These are phyloP conservation scores for Penaeus vannamei DNA, from an alignment of 1,140 invertebrate species.

Conservation along the genomic window DNA sequence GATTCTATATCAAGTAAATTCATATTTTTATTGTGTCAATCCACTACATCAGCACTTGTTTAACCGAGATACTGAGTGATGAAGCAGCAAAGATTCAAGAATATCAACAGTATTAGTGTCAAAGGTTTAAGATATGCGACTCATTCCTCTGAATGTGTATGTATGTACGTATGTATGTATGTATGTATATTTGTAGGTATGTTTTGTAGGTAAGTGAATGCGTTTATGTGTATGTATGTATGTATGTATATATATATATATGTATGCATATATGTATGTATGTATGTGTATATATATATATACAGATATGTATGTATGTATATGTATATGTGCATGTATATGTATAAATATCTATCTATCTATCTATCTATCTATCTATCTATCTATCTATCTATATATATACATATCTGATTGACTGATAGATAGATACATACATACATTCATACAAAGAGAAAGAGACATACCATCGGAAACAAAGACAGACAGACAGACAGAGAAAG, in stretches of 20 bases:
- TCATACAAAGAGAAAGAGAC: neutral
- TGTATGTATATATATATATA: constrained; percentile 29
- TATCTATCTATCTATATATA: constrained; percentile 23
- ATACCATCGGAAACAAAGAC: too few relatives aligned
- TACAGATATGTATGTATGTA: neutral
- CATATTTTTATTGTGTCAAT: too few relatives aligned
- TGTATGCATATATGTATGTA: constrained; percentile 35
- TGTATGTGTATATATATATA: constrained; percentile 42
- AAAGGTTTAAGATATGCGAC: too few relatives aligned
- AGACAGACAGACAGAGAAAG: too few relatives aligned
- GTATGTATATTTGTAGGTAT: neutral
- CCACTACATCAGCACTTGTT: too few relatives aligned
- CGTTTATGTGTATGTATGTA: neutral
- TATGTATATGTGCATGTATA: neutral
- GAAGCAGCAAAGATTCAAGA: too few relatives aligned
- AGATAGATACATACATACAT: constrained; percentile 13
- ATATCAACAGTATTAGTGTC: too few relatives aligned
- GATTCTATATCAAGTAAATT: too few relatives aligned
- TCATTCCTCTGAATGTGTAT: neutral
- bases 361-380: constrained; percentile 16
- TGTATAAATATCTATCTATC: constrained; percentile 19
- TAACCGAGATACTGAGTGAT: too few relatives aligned
- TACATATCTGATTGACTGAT: neutral
- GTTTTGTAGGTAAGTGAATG: too few relatives aligned
- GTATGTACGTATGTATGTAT: neutral